Base-by-base conservation (phyloP, 2,888 invertebrate genomes). In the Drosophila phalerata region DNA sequence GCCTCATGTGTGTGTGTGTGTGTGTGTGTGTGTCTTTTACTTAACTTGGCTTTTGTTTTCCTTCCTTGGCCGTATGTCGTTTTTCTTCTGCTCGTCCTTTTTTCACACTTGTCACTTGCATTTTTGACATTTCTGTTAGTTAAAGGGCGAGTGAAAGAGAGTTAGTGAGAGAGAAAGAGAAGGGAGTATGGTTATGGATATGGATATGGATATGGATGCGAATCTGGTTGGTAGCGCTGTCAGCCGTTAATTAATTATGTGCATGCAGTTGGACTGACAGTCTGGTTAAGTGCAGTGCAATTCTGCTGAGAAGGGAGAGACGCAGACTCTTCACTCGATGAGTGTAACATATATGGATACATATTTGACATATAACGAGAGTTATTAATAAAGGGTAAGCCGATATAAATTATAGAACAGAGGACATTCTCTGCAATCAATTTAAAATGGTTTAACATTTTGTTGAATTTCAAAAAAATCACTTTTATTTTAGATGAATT, bases 111-210 rank as follows among this genome's bases (percentile, higher is more conserved):
- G 85, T 85, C 85, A 85, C 85, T 79, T 85, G 81, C 85, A 85
- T 85, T 85, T 88, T 88, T 88, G 85, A 85, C 88, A 85, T 88
- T 85, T 86, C 85, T 78, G 82, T 86, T 84, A 84, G 85, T 73
- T 75, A 76, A 64, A 72, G 66, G 64, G 63, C 71, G 69, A 58
- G 45, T 42, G 45, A 42, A 32, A 38, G 69, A 37, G 28, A 28
- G 49, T 28, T 13, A 19, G 52, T 22, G 9, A 37, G 15, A 34
- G 5, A 13, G 34, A n/a, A 9, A 8, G 8, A n/a, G 13, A 8
- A 5, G 30, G 32, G 51, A 5, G 15, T 53, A 3, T 43, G 69
- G 25, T 17, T 30, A 40, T 47, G 49, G 61, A 64, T 47, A 48
- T 42, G 62, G 63, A 40, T 60, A 40, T 58, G 57, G 32, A 9